phyloP scores from a whole-genome alignment of 2,113 vertebrate genomes.

The Diglossa brunneiventris region DNA sequence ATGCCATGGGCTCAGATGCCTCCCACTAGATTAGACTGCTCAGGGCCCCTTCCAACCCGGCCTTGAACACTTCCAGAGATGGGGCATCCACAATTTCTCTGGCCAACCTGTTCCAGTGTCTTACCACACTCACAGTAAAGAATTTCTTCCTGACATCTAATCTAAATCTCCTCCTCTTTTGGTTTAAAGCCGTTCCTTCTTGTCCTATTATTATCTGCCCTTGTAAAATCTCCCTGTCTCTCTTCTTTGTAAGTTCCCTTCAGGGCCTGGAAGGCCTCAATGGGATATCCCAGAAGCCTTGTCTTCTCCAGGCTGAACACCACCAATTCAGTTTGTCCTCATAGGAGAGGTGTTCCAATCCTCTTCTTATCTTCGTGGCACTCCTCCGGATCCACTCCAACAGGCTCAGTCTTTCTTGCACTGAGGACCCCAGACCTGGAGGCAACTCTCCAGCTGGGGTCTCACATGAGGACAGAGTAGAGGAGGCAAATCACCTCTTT shows the following conservation, averaged over 20 bases:
- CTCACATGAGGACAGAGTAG: background rate
- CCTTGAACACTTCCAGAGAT: background rate
- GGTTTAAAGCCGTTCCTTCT: background rate
- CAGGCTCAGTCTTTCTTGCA: background rate
- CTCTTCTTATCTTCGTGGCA: background rate
- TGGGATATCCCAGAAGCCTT: too few species aligned
- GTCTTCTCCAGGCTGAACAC: background rate
- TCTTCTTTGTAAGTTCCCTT: background rate
- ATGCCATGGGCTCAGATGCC: too few species aligned
- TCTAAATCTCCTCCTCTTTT: background rate
- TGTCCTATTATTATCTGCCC: background rate
- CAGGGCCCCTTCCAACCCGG: background rate
- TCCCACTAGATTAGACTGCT: background rate
- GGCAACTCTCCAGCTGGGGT: background rate
- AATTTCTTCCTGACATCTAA: background rate
- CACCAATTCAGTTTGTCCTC: background rate
- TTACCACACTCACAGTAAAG: background rate
- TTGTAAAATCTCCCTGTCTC: background rate
- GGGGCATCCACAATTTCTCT: background rate
- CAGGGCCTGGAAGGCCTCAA: background rate
- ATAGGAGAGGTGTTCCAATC: background rate
- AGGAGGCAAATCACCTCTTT: background rate
- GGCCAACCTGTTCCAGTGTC: background rate
- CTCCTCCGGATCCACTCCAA: background rate
- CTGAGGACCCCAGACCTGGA: background rate